A percentile compares a stretch with the other conserved stretches of the same genome.
Conservation (phyloP, 2,113 vertebrate genomes). For the Tympanuchus pallidicinctus region DNA sequence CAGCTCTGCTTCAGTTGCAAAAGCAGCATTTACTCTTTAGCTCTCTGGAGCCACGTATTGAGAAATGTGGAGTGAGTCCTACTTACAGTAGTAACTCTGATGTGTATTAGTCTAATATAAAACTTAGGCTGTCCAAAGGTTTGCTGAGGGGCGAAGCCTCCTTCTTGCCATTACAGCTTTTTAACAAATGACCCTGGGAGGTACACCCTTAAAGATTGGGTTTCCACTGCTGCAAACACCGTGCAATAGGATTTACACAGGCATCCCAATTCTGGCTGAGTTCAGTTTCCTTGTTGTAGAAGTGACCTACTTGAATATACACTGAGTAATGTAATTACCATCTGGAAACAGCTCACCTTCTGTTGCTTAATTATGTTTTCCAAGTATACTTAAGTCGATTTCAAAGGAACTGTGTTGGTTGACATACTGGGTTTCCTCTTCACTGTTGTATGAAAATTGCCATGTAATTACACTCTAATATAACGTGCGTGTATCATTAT, state of each 20-base stretch:
- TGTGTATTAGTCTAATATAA: background rate
- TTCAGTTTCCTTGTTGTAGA: background rate
- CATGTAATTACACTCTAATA: conserved; percentile 32
- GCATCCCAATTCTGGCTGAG: background rate
- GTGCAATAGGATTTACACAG: background rate
- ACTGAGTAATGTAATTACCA: conserved; percentile 30
- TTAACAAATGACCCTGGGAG: background rate
- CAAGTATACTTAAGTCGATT: background rate
- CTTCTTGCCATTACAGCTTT: conserved; percentile 5
- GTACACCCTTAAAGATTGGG: background rate
- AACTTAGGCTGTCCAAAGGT: conserved; percentile 16
- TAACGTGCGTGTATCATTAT: background rate
- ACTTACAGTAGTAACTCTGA: background rate
- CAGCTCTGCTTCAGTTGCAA: background rate
- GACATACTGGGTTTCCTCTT: background rate
- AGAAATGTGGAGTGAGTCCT: background rate
- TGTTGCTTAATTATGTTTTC: conserved; percentile 48
- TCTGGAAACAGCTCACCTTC: conserved; percentile 42
- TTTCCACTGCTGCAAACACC: background rate
- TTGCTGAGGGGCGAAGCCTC: background rate
- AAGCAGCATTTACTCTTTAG: fast-evolving
- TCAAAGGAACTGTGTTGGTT: background rate
- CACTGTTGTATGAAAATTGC: conserved; percentile 38
- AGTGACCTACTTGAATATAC: conserved; percentile 33
- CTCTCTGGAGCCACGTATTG: fast-evolving